Conservation (phyloP, 1,140 invertebrate genomes). For the Meloidogyne hapla region DNA sequence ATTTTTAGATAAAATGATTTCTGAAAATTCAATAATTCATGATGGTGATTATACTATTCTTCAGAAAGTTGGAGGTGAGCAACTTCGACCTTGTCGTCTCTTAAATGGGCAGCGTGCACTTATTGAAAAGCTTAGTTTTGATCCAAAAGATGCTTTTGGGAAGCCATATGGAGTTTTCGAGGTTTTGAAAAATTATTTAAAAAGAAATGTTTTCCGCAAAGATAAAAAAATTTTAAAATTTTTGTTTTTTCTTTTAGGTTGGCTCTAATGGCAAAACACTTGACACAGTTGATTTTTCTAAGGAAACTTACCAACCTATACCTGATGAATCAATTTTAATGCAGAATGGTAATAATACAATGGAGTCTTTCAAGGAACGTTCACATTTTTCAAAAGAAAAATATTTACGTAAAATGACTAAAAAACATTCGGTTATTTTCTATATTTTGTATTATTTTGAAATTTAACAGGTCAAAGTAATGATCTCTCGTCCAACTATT, state of each 20-base stretch:
- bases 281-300: constrained; percentile 8
- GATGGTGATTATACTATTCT: constrained; percentile 32
- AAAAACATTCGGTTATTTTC: constrained; percentile 33
- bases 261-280: not conserved
- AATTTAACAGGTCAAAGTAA: constrained; percentile 26
- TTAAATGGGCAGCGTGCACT: constrained; percentile 24
- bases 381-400: constrained; percentile 41
- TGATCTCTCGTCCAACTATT: constrained; percentile 35
- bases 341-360: constrained; percentile 33
- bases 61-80: constrained; percentile 42
- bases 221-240: not conserved
- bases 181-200: too few relatives aligned
- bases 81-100: constrained; percentile 34
- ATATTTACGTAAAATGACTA: constrained; percentile 38
- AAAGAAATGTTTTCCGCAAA: too few relatives aligned
- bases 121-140: constrained; percentile 41
- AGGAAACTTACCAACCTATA: too few relatives aligned
- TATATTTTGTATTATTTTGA: not conserved
- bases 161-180: constrained; percentile 38
- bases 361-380: constrained; percentile 29
- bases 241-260: not conserved
- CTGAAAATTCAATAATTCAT: constrained; percentile 16
- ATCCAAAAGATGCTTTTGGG: constrained; percentile 34
- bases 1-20: not conserved
- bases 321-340: too few relatives aligned